These are phyloP conservation scores for Hylia prasina DNA, from an alignment of 2,113 vertebrate species.

Conservation along the genomic window DNA sequence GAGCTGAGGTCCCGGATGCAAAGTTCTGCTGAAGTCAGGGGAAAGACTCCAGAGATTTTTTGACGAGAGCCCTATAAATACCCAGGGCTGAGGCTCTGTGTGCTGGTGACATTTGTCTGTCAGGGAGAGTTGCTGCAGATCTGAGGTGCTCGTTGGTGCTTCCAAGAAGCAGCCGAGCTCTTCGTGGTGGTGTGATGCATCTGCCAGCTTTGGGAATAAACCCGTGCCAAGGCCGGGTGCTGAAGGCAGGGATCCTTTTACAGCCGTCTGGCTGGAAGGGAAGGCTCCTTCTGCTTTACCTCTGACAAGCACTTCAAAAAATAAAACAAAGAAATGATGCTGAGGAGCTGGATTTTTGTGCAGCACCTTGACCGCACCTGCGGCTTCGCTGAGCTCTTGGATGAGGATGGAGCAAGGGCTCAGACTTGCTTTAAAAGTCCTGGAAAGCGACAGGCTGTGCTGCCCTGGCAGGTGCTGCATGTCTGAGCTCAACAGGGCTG, in stretches of 20 bases:
- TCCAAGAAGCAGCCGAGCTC: not conserved
- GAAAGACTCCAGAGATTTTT: not conserved
- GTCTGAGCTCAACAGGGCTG: not conserved
- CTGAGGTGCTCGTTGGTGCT: not conserved
- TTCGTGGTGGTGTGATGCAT: not conserved
- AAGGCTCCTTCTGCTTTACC: not conserved
- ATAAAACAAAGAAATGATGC: not conserved
- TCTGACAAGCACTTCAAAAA: not conserved
- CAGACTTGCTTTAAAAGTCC: not conserved
- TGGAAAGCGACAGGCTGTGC: not conserved
- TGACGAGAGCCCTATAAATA: not conserved
- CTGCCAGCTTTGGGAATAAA: not conserved
- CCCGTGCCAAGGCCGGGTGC: not conserved
- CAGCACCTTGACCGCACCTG: not conserved
- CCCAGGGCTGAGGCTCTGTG: not conserved
- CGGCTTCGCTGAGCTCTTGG: not conserved
- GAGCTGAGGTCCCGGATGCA: accelerated
- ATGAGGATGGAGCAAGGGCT: not conserved
- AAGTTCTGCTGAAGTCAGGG: not conserved
- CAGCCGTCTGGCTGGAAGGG: not conserved
- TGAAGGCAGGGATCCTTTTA: not conserved
- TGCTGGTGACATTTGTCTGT: not conserved
- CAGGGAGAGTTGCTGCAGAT: not conserved
- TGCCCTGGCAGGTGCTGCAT: not conserved
- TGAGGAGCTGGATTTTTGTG: not conserved